phyloP scores from a whole-genome alignment of 2,888 invertebrate species.

The Drosophila lacicola region DNA sequence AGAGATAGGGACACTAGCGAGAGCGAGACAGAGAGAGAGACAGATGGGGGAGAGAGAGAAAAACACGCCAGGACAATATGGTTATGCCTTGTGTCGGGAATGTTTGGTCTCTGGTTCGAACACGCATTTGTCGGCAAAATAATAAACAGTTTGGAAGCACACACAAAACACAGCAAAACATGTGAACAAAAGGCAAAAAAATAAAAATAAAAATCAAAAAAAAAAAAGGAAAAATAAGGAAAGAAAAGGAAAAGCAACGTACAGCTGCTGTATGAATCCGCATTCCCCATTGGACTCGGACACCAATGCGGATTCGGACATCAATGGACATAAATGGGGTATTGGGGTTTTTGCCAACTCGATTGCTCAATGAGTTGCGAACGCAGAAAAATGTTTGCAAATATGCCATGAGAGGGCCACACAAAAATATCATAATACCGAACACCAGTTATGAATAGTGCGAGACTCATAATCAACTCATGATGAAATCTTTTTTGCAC shows the following conservation, averaged over 20 bases:
- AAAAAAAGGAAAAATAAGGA: not conserved
- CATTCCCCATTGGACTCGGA: slow-evolving; percentile 36
- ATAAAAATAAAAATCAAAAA: not conserved
- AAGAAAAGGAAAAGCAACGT: slow-evolving; percentile 7
- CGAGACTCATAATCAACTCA: slow-evolving; percentile 29
- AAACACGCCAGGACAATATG: slow-evolving; percentile 58
- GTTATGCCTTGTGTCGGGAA: slow-evolving; percentile 49
- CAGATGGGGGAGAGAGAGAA: not conserved
- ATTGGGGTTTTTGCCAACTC: slow-evolving; percentile 38
- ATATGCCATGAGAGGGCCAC: slow-evolving; percentile 45
- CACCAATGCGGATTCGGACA: slow-evolving; percentile 19
- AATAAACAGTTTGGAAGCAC: slow-evolving; percentile 60
- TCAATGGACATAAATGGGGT: not conserved
- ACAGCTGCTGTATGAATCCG: slow-evolving; percentile 39
- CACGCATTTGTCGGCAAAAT: slow-evolving; percentile 63
- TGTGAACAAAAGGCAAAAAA: slow-evolving; percentile 46
- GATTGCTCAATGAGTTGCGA: slow-evolving; percentile 69
- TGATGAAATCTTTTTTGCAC: slow-evolving; percentile 11
- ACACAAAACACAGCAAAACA: slow-evolving; percentile 25
- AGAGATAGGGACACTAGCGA: not conserved
- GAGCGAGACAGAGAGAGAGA: no score
- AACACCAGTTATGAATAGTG: slow-evolving; percentile 34
- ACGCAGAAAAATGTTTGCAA: slow-evolving; percentile 62
- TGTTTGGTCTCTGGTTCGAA: slow-evolving; percentile 27
- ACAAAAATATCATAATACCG: slow-evolving; percentile 18